Percentiles rank a stretch among this genome's conserved stretches.
Evolutionary conservation across 2,797 vertebrate species (phyloP).

Genomic region (Rhodeus uyekii): DNA sequence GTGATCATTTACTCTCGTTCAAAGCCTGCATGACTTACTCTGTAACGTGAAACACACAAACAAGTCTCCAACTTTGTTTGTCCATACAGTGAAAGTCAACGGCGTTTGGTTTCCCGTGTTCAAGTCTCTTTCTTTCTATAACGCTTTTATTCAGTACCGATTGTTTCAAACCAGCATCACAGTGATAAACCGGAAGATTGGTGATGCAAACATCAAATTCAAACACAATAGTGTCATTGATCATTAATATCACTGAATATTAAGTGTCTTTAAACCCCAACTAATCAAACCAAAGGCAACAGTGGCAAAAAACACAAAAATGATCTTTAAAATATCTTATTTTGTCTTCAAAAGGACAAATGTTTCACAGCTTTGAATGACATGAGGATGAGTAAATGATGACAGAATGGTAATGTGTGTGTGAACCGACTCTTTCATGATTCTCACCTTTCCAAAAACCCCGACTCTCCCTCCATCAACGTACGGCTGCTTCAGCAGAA

Average conservation of each 20-base stretch:
- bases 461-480: conserved; percentile 69
- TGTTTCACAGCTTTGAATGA: background rate
- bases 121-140: too few species aligned
- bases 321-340: background rate
- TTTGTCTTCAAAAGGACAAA: background rate
- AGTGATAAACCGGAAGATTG: too few species aligned
- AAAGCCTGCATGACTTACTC: background rate
- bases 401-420: background rate
- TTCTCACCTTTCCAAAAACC: conserved; percentile 74
- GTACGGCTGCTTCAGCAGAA: conserved; percentile 67
- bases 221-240: background rate
- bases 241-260: background rate
- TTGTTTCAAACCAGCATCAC: too few species aligned
- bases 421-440: background rate
- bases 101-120: too few species aligned
- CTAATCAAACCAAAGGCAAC: background rate
- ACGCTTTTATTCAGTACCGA: too few species aligned
- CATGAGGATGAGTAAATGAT: background rate
- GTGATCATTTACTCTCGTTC: background rate
- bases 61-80: background rate
- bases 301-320: background rate
- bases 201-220: too few species aligned
- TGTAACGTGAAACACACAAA: background rate
- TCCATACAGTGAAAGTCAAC: background rate
- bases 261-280: background rate